phyloP scores from a whole-genome alignment of 2,113 vertebrate genomes.

The Raja brachyura region DNA sequence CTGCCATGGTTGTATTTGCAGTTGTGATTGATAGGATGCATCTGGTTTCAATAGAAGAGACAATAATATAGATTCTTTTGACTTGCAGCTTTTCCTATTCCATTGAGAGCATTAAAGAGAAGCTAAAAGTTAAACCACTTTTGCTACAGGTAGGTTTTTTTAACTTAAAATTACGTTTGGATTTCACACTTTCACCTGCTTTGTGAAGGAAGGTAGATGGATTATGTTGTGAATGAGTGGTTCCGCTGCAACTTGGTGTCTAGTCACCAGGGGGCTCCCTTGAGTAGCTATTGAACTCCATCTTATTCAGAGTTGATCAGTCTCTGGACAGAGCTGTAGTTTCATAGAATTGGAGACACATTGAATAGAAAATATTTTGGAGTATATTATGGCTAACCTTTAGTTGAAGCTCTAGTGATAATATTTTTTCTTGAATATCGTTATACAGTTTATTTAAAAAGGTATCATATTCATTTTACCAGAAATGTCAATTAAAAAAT shows the following conservation, averaged over 20 bases:
- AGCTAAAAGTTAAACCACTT: slow-evolving; percentile 80
- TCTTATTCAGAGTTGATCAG: not conserved
- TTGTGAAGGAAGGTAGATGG: not conserved
- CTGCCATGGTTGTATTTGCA: not conserved
- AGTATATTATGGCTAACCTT: not conserved
- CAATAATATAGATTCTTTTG: slow-evolving; percentile 38
- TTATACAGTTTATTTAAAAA: not conserved
- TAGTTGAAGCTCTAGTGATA: not conserved
- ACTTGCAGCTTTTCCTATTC: slow-evolving; percentile 67
- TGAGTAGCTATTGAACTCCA: not conserved
- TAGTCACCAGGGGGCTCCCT: not conserved
- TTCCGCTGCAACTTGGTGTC: not conserved
- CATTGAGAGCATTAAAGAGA: slow-evolving; percentile 81
- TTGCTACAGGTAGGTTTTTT: slow-evolving; percentile 74
- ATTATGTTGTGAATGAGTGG: not conserved
- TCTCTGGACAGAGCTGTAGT: not conserved
- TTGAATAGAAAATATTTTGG: not conserved
- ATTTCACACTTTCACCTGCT: not conserved
- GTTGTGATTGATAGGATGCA: not conserved
- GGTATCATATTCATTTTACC: not conserved
- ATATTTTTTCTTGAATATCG: not conserved
- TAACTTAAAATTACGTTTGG: not conserved
- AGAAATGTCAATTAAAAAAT: not conserved
- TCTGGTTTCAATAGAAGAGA: not conserved
- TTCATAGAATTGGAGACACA: not conserved